phyloP scores from a whole-genome alignment of 2,888 invertebrate species.

The Myathropa florea region DNA sequence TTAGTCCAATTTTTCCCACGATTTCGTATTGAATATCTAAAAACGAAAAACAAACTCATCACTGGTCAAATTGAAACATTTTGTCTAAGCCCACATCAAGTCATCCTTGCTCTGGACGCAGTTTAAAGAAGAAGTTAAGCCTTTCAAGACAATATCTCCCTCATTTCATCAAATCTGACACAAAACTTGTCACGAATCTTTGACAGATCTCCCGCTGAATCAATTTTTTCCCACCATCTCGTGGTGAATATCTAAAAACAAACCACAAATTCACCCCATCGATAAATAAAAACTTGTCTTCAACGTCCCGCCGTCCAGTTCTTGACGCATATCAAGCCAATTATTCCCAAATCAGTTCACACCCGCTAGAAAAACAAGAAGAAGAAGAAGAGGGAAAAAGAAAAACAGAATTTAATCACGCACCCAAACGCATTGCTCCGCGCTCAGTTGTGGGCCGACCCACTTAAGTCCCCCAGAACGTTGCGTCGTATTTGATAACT shows the following conservation, averaged over 20 bases:
- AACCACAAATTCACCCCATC: background rate
- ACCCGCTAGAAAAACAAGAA: background rate
- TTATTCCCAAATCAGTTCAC: background rate
- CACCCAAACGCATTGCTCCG: background rate
- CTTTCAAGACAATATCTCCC: background rate
- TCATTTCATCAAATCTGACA: background rate
- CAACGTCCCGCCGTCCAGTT: background rate
- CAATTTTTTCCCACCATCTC: no score
- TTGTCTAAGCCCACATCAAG: background rate
- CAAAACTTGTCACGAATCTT: background rate
- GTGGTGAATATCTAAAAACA: background rate
- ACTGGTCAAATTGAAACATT: no score
- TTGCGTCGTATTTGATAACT: background rate
- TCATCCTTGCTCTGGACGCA: background rate
- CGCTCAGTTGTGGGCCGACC: background rate
- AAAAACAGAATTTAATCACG: background rate
- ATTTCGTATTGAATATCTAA: no score
- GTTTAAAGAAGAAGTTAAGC: no score
- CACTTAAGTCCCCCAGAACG: background rate
- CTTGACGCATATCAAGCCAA: background rate
- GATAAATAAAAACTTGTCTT: background rate
- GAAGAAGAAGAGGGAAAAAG: background rate
- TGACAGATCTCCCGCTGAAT: no score
- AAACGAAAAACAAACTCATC: no score
- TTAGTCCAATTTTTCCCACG: no score